Evolutionary conservation across 2,797 vertebrate species (phyloP).

Genomic region (Octomys mimax): DNA sequence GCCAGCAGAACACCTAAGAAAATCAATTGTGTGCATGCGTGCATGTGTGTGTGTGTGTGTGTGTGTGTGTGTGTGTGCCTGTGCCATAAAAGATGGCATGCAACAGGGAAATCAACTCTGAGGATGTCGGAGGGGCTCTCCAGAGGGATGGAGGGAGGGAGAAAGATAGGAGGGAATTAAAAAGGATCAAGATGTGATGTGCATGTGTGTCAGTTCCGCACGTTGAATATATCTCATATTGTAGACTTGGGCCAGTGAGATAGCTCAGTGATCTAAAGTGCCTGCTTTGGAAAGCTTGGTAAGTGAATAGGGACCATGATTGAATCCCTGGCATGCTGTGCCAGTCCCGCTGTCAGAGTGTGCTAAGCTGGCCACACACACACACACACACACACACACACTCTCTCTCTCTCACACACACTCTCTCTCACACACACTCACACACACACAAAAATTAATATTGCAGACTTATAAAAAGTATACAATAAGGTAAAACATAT

Average conservation of each 20-base stretch:
- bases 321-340: too few species aligned
- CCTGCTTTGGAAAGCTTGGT: too few species aligned
- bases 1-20: neutral
- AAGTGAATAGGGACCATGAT: too few species aligned
- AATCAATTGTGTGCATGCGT: neutral
- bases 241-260: too few species aligned
- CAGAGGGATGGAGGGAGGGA: neutral
- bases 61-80: neutral
- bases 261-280: too few species aligned
- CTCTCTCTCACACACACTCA: too few species aligned
- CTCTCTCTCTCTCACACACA: too few species aligned
- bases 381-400: too few species aligned
- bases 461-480: neutral
- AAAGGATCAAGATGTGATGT: neutral
- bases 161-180: neutral
- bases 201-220: neutral
- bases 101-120: neutral
- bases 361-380: too few species aligned
- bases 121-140: neutral
- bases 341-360: too few species aligned
- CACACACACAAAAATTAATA: too few species aligned
- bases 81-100: neutral
- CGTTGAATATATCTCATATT: neutral
- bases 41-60: neutral
- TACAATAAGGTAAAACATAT: constrained; percentile 4